Conservation (phyloP, 2,113 vertebrate species). For the Onychostoma macrolepis region DNA sequence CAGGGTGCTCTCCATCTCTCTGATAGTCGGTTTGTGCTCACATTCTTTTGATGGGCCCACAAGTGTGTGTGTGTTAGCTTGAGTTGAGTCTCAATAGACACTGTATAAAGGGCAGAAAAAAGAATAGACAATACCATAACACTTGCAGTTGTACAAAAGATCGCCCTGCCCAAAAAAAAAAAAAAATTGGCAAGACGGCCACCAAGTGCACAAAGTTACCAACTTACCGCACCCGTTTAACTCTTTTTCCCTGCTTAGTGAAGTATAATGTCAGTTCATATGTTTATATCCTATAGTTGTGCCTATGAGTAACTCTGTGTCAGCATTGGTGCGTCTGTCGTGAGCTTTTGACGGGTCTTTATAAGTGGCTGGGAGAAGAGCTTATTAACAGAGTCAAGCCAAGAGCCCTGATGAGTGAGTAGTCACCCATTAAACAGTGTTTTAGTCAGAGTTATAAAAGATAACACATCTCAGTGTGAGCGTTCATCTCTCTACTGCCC, state of each 20-base stretch:
- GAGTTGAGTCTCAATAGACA: not conserved
- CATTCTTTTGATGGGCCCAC: conserved; percentile 12
- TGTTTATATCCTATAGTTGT: conserved; percentile 5
- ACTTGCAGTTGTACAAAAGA: not conserved
- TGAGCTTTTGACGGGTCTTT: conserved; percentile 40
- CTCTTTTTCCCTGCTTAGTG: not conserved
- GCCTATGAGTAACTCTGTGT: conserved; percentile 16
- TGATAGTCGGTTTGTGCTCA: conserved; percentile 12
- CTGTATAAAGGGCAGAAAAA: not conserved
- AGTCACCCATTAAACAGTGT: conserved; percentile 48
- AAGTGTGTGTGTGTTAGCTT: conserved; percentile 3
- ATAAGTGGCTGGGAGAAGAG: conserved; percentile 30
- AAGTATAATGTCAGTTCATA: conserved; percentile 1
- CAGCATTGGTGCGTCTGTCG: not conserved
- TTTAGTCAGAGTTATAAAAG: conserved; percentile 54
- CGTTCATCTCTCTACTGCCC: conserved; percentile 34
- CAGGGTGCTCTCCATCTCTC: conserved; percentile 1
- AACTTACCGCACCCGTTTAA: not conserved
- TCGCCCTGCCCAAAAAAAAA: not conserved
- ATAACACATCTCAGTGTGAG: conserved; percentile 39
- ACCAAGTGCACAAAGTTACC: not conserved
- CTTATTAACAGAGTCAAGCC: conserved; percentile 48
- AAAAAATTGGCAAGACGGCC: not conserved
- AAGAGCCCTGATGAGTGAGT: conserved; percentile 52
- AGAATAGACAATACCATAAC: conserved; percentile 3